phyloP scores from a whole-genome alignment of 2,888 invertebrate genomes.

The Clanis bilineata region DNA sequence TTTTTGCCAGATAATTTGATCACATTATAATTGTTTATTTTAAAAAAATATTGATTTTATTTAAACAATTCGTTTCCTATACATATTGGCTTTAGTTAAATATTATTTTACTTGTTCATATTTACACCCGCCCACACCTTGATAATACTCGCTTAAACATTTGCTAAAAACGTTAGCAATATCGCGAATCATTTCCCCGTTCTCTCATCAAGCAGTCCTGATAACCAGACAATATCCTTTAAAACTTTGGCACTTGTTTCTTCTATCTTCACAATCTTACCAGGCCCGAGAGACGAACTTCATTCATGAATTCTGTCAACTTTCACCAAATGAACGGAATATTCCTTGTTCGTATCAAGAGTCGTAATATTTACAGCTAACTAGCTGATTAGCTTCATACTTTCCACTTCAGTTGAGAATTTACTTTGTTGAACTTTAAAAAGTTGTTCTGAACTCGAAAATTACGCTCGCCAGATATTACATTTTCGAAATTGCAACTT shows the following conservation, averaged over 20 bases:
- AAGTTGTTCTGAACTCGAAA: not conserved
- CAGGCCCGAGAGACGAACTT: not conserved
- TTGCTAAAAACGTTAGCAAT: not conserved
- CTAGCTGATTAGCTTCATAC: constrained; percentile 6
- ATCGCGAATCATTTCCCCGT: not conserved
- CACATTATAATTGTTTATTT: constrained; percentile 13
- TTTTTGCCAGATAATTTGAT: not conserved
- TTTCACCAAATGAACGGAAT: not conserved
- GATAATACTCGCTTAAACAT: too few relatives aligned
- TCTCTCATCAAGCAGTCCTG: not conserved
- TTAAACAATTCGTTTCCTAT: not conserved
- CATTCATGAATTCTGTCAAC: not conserved
- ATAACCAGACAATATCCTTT: not conserved
- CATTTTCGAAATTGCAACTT: not conserved
- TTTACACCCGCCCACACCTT: too few relatives aligned
- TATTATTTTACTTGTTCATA: too few relatives aligned
- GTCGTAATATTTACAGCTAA: not conserved
- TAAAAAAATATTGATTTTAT: not conserved
- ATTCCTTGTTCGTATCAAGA: not conserved
- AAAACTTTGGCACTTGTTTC: not conserved
- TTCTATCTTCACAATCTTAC: not conserved
- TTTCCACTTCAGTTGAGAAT: constrained; percentile 3
- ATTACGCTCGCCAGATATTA: not conserved
- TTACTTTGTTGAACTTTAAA: not conserved
- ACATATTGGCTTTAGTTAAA: not conserved